These are phyloP conservation scores for Notodonta dromedarius DNA, from an alignment of 2,888 invertebrate species.

Conservation along the genomic window DNA sequence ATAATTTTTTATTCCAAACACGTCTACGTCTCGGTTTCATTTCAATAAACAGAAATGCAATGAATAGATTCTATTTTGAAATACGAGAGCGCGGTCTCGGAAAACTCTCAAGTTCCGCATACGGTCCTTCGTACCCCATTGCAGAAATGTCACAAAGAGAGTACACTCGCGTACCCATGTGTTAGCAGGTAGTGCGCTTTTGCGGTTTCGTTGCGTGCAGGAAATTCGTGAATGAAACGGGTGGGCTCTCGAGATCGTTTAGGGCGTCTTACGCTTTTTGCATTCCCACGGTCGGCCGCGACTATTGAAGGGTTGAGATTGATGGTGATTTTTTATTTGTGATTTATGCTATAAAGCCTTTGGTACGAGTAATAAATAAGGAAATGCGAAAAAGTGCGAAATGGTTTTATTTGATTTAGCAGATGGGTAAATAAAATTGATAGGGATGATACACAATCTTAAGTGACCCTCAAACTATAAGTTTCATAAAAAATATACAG, in stretches of 20 bases:
- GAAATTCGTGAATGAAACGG: slow-evolving; percentile 78
- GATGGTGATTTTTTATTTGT: slow-evolving; percentile 33
- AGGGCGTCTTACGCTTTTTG: slow-evolving; percentile 61
- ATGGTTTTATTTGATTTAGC: too few relatives aligned
- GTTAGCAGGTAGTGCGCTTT: slow-evolving; percentile 71
- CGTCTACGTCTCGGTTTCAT: not conserved
- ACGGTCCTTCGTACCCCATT: slow-evolving; percentile 31
- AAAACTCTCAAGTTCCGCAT: slow-evolving; percentile 57
- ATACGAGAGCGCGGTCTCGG: slow-evolving; percentile 37
- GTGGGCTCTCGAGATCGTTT: slow-evolving; percentile 52
- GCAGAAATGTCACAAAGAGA: slow-evolving; percentile 47
- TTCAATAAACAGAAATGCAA: not conserved
- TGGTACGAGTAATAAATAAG: not conserved
- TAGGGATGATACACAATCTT: too few relatives aligned
- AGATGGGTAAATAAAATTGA: too few relatives aligned
- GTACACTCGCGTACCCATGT: slow-evolving; percentile 29
- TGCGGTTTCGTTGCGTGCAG: slow-evolving; percentile 80
- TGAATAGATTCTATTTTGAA: slow-evolving; percentile 29
- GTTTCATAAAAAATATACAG: too few relatives aligned
- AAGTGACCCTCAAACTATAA: too few relatives aligned
- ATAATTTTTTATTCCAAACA: not conserved
- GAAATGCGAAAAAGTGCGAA: too few relatives aligned
- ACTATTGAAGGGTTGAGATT: slow-evolving; percentile 57
- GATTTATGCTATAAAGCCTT: slow-evolving; percentile 16
- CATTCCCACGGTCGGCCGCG: slow-evolving; percentile 70